A percentile compares a stretch with the other conserved stretches of the same genome.
Evolutionary conservation across 2,113 vertebrate genomes (phyloP).

Genomic region (Osmerus mordax): DNA sequence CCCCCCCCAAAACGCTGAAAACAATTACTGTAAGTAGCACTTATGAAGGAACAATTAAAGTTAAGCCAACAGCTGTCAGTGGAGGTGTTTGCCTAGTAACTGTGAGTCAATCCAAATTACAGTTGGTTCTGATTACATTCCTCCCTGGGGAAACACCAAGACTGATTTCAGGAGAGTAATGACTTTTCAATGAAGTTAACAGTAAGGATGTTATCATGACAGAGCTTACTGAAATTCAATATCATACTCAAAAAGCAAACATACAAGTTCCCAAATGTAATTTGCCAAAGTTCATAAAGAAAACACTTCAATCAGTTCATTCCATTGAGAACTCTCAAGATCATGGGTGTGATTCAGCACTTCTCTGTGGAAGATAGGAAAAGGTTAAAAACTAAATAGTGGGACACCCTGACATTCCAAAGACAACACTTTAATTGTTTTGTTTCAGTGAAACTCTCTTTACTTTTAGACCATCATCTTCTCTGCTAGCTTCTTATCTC

Average conservation of each 20-base stretch:
- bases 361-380: not conserved
- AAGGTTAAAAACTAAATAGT: too few relatives aligned
- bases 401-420: too few relatives aligned
- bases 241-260: slow-evolving; percentile 32
- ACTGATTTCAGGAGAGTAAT: slow-evolving; percentile 40
- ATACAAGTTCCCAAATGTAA: slow-evolving; percentile 22
- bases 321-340: not conserved
- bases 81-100: slow-evolving; percentile 42
- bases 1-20: slow-evolving; percentile 31
- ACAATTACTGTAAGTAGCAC: slow-evolving; percentile 35
- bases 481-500: slow-evolving; percentile 8
- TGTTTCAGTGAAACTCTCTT: not conserved
- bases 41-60: slow-evolving; percentile 44
- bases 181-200: slow-evolving; percentile 19
- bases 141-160: slow-evolving; percentile 26
- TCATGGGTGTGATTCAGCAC: not conserved
- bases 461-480: not conserved
- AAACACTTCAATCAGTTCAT: slow-evolving; percentile 34
- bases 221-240: slow-evolving; percentile 40
- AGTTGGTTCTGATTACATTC: slow-evolving; percentile 32
- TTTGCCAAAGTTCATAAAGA: slow-evolving; percentile 25
- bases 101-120: slow-evolving; percentile 27
- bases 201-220: slow-evolving; percentile 32
- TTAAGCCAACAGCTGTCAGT: slow-evolving; percentile 41
- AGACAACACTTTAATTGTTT: not conserved